Evolutionary conservation across 2,797 vertebrate species (phyloP).

Genomic region (Hippocampus kuda): DNA sequence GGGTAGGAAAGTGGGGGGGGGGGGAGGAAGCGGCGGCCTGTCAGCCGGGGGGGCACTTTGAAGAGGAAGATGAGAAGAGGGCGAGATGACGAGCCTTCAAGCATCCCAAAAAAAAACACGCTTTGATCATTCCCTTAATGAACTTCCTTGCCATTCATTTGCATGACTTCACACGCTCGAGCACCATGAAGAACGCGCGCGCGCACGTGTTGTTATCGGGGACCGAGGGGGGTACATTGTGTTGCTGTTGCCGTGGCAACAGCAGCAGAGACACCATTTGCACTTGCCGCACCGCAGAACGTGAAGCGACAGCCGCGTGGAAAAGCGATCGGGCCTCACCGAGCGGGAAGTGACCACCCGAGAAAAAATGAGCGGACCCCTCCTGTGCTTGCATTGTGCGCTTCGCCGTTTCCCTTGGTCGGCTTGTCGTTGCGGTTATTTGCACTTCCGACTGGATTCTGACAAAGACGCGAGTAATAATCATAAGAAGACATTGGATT

Average conservation of each 20-base stretch:
- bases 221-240: not conserved
- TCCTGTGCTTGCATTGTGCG: not conserved
- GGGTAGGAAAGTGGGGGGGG: not conserved
- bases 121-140: not conserved
- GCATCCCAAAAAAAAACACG: not conserved
- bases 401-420: no score
- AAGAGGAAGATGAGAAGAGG: not conserved
- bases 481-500: no score
- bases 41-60: not conserved
- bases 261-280: not conserved
- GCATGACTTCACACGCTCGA: not conserved
- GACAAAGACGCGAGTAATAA: no score
- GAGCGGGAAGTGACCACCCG: not conserved
- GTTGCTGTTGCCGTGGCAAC: not conserved
- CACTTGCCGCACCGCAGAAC: not conserved
- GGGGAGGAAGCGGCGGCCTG: not conserved
- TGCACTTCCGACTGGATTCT: no score
- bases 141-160: not conserved
- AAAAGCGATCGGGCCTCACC: not conserved
- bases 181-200: not conserved
- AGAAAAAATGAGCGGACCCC: not conserved
- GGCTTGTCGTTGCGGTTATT: no score
- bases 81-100: not conserved
- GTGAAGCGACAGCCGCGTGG: slow-evolving; percentile 10
- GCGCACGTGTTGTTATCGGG: not conserved